Evolutionary conservation across 2,113 vertebrate species (phyloP), one percentile per base, ranked within the genome.

Genomic region (Aspiorhynchus laticeps): DNA sequence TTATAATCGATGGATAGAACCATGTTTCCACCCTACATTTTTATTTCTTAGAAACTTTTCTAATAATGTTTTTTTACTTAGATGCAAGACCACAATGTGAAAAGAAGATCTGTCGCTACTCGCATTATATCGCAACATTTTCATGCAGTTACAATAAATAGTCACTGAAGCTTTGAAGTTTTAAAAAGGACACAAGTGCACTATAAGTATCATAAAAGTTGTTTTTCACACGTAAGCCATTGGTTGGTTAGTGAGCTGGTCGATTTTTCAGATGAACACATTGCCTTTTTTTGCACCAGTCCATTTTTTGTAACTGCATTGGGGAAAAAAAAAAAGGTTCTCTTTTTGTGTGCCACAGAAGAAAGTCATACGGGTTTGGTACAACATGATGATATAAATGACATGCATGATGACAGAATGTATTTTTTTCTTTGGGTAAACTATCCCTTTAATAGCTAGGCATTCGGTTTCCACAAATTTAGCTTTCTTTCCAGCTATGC

Each of bases 401-500:
- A 73, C 69, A 73, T 31, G 8, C 69, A 73, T 31, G 28, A 67
- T 73, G 69, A 73, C 33, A 73, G 69, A 36, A 38, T 73, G 19
- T 1, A 73, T 73, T 73, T 73, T 33, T 73, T 73, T 48, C 14
- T 51, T 33, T 9, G 69, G 1, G 69, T 73, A 73, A 73, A 38
- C 33, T 73, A 73, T 38, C 17, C 33, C 69, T 38, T 19, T 73
- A 73, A 73, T 21, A 79, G 15, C 48, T 79, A n/a, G 36, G 48
- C 26, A 88, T 88, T 87, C 56, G 84, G 38, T 88, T 76, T 90
- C 87, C 76, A 61, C 77, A 85, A 88, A 65, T 85, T 90, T 84
- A 81, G 33, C 43, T 51, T 83, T 81, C 80, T 85, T 87, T 76
- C 71, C 84, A 71, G 69, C 85, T 73, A 87, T 89, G 91, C 91